Evolutionary conservation across 2,888 invertebrate genomes (phyloP).

Genomic region (Brenthis ino): DNA sequence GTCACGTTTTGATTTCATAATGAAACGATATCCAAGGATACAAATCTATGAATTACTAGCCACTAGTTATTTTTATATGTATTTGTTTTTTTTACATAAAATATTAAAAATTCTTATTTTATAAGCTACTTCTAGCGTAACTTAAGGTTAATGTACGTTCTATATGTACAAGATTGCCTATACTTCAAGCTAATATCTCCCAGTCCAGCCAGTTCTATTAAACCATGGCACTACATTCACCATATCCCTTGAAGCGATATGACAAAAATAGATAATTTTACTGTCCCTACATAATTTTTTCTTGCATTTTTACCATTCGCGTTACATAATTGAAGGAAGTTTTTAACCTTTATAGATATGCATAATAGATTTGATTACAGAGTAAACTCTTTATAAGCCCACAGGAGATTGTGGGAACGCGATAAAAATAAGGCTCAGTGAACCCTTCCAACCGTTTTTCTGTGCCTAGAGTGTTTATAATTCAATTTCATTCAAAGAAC

Average conservation of each 20-base stretch:
- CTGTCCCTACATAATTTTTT: constrained; percentile 9
- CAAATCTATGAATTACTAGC: no score
- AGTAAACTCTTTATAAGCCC: constrained; percentile 58
- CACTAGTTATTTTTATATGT: no score
- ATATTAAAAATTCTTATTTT: no score
- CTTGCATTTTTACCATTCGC: constrained; percentile 12
- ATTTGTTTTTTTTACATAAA: no score
- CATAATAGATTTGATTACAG: constrained; percentile 55
- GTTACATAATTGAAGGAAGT: constrained; percentile 20
- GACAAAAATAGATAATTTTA: constrained; percentile 13
- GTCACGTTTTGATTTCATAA: no score
- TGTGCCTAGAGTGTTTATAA: constrained; percentile 37
- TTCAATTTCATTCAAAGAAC: constrained; percentile 6
- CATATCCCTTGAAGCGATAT: constrained; percentile 4
- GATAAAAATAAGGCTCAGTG: constrained; percentile 59
- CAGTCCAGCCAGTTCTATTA: neutral
- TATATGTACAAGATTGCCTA: no score
- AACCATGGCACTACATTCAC: neutral
- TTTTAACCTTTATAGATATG: constrained; percentile 28
- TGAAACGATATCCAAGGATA: no score
- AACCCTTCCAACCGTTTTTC: constrained; percentile 70
- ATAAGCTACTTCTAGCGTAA: no score
- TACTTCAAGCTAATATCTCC: no score
- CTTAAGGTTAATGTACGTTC: no score
- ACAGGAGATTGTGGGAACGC: constrained; percentile 51